Base-by-base conservation (phyloP, 2,113 vertebrate genomes). In the Gopherus flavomarginatus region DNA sequence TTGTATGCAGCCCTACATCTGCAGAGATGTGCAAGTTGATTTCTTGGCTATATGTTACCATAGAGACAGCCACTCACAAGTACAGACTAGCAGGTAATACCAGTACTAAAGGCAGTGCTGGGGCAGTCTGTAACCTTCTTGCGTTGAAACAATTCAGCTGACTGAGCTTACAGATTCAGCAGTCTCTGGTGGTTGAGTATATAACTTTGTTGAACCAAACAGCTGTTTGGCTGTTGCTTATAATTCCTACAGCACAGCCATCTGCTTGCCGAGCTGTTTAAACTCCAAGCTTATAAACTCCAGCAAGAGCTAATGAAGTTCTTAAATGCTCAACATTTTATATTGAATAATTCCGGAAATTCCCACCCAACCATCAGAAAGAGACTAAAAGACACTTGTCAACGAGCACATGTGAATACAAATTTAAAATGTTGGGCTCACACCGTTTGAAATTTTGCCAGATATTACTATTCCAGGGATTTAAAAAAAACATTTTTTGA, bases 301-400 rank as follows among this genome's bases (percentile, higher is more conserved):
- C 54, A 92, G 1, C 77, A 16, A 79, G 65, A 88, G 8, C 2
- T 85, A 75, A 50, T 75, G 19, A 75, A 83, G 5, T 83, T 97
- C 81, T 53, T 44, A 81, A 29, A 44, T 35, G 10, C n/a, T 90
- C 5, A 72, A 5, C 65, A 17, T 29, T 87, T 81, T 26, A 91
- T 88, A 78, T 78, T 47, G 11, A 92, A 80, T 90, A 86, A 93
- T 90, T 96, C 50, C n/a, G 85, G 80, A 56, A 87, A 65, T 14
- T 11, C 42, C 38, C 35, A 50, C 53, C 31, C n/a, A 91, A 8
- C 8, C 8, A 38, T 75, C 22, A 47, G 82, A 11, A 65, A 1
- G 6, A 11, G 29, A 89, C 54, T 77, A 16, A 24, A n/a, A 75
- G 91, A 42, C 1, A 77, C 2, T 77, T 81, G 9, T 16, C 38